Evolutionary conservation across 2,113 vertebrate species (phyloP).

Genomic region (Trogon surrucura): DNA sequence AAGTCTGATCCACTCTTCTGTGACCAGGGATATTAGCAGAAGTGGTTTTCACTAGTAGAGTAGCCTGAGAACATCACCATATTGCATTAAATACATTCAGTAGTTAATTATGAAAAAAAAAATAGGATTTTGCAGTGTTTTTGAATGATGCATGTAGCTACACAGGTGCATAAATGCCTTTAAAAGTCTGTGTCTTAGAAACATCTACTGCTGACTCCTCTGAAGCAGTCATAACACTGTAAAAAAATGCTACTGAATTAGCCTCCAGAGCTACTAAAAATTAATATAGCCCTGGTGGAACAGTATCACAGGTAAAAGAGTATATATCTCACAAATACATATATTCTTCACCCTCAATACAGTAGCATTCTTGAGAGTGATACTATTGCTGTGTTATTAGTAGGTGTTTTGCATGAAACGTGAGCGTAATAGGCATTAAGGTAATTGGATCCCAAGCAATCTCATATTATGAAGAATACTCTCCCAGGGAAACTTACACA

Average conservation of each 20-base stretch:
- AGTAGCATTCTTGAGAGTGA: neutral
- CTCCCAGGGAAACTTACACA: neutral
- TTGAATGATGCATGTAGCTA: neutral
- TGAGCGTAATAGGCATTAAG: constrained; percentile 28
- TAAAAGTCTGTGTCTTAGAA: neutral
- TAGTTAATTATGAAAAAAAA: neutral
- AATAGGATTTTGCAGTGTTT: neutral
- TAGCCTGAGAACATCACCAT: neutral
- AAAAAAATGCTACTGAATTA: constrained; percentile 41
- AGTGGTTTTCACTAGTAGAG: neutral
- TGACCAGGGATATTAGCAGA: neutral
- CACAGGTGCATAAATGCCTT: neutral
- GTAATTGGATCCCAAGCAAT: constrained; percentile 18
- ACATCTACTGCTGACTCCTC: neutral
- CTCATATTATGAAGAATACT: neutral
- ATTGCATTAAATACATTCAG: neutral
- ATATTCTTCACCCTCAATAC: neutral
- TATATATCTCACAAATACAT: constrained; percentile 31
- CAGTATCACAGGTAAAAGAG: neutral
- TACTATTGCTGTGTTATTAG: constrained; percentile 17
- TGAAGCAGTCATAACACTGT: constrained; percentile 3
- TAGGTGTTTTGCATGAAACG: constrained; percentile 36
- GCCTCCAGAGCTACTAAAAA: constrained; percentile 42
- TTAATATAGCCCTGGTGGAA: constrained; percentile 1
- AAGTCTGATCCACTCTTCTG: neutral